Evolutionary conservation across 2,113 vertebrate species (phyloP), one percentile per base, ranked within the genome.

Genomic region (Sylvietta virens): DNA sequence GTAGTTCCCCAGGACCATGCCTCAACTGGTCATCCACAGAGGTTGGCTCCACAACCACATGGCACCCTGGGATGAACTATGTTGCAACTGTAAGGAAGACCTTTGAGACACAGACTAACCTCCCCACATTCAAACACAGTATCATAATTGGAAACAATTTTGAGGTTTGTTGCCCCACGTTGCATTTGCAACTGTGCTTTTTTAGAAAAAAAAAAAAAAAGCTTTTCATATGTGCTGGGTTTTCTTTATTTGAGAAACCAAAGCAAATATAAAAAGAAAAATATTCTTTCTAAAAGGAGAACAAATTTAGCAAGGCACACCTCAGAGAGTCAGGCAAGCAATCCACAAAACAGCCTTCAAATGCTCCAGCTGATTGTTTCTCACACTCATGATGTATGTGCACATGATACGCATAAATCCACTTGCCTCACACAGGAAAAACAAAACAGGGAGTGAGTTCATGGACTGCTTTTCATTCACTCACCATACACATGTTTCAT

Each of bases 391-490:
- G 69, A 88, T 81, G 22, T 66, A 62, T 58, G 71, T 90, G 50
- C 50, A 58, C 62, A 72, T 10, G 40, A 77, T 66, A 51, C 3
- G 11, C 66, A 90, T 86, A 94, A 93, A 95, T 85, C 54, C 47
- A 19, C 62, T 77, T n/a, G 91, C 74, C 42, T 95, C 31, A 40
- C 26, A 81, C 30, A 77, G 84, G 28, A 53, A 61, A 80, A 87
- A 65, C 60, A 53, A n/a, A 60, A 78, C n/a, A 79, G 61, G 11
- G 15, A 85, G n/a, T 0, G 15, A 69, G 74, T 54, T 82, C 81
- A 57, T 15, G 51, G 82, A 1, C 80, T 88, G 47, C 82, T 96
- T 96, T 94, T 93, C 87, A 93, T 95, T 95, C 78, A 35, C 50
- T 88, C 62, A 4, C 74, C 70, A 79, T 73, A 28, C 84, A 71